Percentiles rank a stretch among this genome's conserved stretches.
Conservation (phyloP, 2,113 vertebrate species). For the Machaerirhynchus nigripectus region DNA sequence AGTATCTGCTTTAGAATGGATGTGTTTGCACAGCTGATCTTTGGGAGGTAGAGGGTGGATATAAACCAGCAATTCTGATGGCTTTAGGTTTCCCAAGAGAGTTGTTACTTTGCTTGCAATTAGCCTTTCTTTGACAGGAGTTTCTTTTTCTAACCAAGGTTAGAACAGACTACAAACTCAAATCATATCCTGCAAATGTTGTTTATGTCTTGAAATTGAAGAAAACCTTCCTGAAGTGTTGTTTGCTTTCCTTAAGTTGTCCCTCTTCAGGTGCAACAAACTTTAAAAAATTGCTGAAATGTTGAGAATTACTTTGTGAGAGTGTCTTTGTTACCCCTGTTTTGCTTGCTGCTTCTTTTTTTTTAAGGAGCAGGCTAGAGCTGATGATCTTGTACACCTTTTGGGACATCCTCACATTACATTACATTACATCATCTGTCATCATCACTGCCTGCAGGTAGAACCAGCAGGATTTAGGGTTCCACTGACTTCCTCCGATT, state of each 20-base stretch:
- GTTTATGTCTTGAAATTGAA: neutral
- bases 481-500: neutral
- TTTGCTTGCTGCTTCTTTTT: neutral
- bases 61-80: constrained; percentile 33
- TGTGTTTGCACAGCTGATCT: constrained; percentile 62
- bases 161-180: neutral
- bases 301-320: neutral
- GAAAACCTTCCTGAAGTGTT: neutral
- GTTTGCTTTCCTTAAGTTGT: neutral
- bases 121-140: constrained; percentile 29
- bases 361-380: neutral
- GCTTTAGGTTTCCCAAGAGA: constrained; percentile 16
- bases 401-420: neutral
- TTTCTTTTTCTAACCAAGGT: neutral
- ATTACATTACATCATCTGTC: neutral
- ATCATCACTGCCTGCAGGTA: neutral
- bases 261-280: neutral
- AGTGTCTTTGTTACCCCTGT: neutral
- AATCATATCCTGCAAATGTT: neutral
- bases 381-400: neutral
- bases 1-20: constrained; percentile 24
- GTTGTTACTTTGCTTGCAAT: constrained; percentile 29
- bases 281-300: neutral
- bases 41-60: constrained; percentile 15
- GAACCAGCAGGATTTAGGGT: neutral